Conservation (phyloP, 2,113 vertebrate genomes). For the Strix aluco region DNA sequence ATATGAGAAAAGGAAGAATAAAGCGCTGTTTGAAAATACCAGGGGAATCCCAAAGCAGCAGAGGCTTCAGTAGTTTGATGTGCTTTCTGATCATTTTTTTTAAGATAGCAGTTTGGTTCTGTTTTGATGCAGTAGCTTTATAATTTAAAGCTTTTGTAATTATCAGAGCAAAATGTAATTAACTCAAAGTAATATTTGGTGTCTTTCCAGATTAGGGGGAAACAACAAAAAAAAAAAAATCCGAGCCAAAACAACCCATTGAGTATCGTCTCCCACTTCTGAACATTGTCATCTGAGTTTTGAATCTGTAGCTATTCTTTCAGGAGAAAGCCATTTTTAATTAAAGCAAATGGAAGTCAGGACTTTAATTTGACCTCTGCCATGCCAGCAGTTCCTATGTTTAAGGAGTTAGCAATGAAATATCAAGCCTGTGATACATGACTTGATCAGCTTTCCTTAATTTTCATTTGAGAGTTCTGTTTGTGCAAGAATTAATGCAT, state of each 20-base stretch:
- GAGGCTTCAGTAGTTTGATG: accelerated
- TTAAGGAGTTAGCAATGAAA: accelerated
- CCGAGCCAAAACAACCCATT: no score
- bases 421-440: accelerated
- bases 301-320: not conserved
- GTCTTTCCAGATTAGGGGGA: not conserved
- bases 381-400: not conserved
- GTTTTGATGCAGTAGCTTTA: not conserved
- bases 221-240: no score
- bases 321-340: not conserved
- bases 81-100: not conserved
- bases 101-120: not conserved
- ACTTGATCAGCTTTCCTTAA: not conserved
- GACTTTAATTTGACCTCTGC: not conserved
- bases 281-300: not conserved
- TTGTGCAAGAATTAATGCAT: not conserved
- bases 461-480: not conserved
- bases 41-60: not conserved
- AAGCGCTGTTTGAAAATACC: not conserved
- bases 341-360: not conserved
- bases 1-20: no score
- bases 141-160: not conserved
- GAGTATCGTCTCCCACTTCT: not conserved
- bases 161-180: not conserved
- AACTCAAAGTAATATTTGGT: not conserved